These are phyloP conservation scores for Phalacrocorax aristotelis DNA, from an alignment of 2,113 vertebrate genomes.

Conservation along the genomic window DNA sequence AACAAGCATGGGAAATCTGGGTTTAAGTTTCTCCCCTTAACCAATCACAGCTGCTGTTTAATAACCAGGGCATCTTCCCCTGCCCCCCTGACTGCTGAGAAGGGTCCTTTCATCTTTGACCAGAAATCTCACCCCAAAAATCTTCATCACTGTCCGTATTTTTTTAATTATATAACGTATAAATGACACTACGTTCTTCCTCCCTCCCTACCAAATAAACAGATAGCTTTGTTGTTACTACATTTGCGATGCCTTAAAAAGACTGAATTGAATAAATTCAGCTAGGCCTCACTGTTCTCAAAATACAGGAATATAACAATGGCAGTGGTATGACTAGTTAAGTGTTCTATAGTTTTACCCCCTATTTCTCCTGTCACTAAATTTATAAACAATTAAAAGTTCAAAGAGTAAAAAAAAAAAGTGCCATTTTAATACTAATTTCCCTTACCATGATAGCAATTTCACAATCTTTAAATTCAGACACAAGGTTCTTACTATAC, in stretches of 20 bases:
- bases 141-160: not conserved
- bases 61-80: not conserved
- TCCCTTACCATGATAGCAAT: not conserved
- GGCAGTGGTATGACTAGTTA: not conserved
- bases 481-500: not conserved
- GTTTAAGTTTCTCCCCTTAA: not conserved
- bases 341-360: not conserved
- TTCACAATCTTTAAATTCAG: not conserved
- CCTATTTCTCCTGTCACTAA: not conserved
- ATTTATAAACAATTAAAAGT: not conserved
- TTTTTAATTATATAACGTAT: not conserved
- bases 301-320: not conserved
- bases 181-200: not conserved
- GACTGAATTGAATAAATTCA: not conserved
- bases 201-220: not conserved
- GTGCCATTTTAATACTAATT: not conserved
- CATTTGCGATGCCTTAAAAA: not conserved
- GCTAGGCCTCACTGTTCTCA: not conserved
- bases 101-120: not conserved
- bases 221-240: not conserved
- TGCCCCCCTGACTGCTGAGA: not conserved
- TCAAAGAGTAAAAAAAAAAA: not conserved
- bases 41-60: not conserved
- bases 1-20: not conserved
- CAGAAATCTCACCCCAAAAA: not conserved